Base-by-base conservation (phyloP, 2,113 vertebrate genomes). In the Catharus bicknelli region DNA sequence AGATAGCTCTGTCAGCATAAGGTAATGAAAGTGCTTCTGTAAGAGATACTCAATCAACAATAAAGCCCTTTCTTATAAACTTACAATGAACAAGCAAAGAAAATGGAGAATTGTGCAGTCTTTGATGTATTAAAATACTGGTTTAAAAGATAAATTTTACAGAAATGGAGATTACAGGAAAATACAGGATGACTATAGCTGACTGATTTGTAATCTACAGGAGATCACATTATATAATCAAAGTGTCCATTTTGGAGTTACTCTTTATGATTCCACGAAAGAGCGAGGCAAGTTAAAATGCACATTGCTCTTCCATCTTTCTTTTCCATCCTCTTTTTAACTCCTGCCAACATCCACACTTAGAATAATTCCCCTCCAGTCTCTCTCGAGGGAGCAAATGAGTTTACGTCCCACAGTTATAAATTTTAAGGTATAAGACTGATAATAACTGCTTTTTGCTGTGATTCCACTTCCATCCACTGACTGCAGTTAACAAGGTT, bases 331-430 rank as follows among this genome's bases (percentile, higher is more conserved):
- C 4, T 55, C 26, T 66, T 61, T 91, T 59, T 59, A 50, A 43
- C 7, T 80, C 27, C 11, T 77, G 6, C 32, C 14, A 13, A 58
- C 13, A 23, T 23, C 10, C 27, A 45, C 16, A 7, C 13, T 83
- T 79, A 17, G 38, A 83, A 32, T 70, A 76, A 72, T 76, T 76
- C 19, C 19, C 27, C 5, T 72, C 11, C 38, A 62, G 16, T 34
- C 29, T 73, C 8, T 67, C 30, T 4, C 0, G 0, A 19, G 34
- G 16, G 4, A 81, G 3, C 7, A 62, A 83, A 74, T 36, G 19
- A 34, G 5, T 83, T 78, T 42, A n/a, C 7, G 16, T 74, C 42
- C 16, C 45, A 64, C 6, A 34, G 25, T 43, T 45, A 58, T 7
- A 67, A 61, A 48, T 25, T 62, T 70, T 58, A 66, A 57, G 2